Percentiles rank a stretch among this genome's conserved stretches.
Evolutionary conservation across 2,888 invertebrate genomes (phyloP).

Genomic region (Ophion ellenae): DNA sequence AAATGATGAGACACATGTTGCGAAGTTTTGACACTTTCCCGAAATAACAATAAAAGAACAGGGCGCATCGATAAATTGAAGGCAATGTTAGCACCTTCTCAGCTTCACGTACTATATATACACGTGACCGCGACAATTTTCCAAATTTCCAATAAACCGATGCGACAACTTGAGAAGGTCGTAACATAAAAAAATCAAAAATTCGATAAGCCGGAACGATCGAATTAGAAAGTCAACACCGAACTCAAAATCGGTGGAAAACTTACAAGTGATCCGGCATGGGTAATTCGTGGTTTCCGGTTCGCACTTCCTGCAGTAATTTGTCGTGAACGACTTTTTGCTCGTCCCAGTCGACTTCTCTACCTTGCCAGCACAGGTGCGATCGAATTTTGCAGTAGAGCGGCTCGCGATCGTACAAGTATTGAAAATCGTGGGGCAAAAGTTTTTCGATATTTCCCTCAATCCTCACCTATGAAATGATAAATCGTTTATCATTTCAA

Average conservation of each 20-base stretch:
- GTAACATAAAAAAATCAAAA: background rate
- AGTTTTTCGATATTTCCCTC: slow-evolving; percentile 83
- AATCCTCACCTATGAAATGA: slow-evolving; percentile 82
- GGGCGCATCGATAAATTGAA: no score
- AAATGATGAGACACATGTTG: no score
- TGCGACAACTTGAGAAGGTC: no score
- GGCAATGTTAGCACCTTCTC: no score
- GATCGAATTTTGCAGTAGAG: slow-evolving; percentile 84
- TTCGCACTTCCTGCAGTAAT: slow-evolving; percentile 78
- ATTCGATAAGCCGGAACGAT: background rate
- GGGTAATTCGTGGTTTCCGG: slow-evolving; percentile 78
- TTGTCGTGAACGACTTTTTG: slow-evolving; percentile 83
- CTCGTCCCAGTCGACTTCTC: slow-evolving; percentile 83
- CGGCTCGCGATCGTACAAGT: slow-evolving; percentile 83
- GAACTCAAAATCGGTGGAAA: background rate
- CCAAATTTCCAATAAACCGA: no score
- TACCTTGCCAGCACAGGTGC: slow-evolving; percentile 84
- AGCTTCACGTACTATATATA: no score
- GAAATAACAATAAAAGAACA: no score
- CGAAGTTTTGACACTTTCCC: no score
- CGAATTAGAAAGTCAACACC: background rate
- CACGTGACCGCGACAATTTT: no score
- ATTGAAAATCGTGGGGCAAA: slow-evolving; percentile 75
- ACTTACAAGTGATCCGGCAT: slow-evolving; percentile 85
- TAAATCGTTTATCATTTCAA: background rate